Percentiles rank a stretch among this genome's conserved stretches.
These are phyloP conservation scores for Drosophila kambysellisi DNA, from an alignment of 2,888 invertebrate genomes.

Conservation along the genomic window DNA sequence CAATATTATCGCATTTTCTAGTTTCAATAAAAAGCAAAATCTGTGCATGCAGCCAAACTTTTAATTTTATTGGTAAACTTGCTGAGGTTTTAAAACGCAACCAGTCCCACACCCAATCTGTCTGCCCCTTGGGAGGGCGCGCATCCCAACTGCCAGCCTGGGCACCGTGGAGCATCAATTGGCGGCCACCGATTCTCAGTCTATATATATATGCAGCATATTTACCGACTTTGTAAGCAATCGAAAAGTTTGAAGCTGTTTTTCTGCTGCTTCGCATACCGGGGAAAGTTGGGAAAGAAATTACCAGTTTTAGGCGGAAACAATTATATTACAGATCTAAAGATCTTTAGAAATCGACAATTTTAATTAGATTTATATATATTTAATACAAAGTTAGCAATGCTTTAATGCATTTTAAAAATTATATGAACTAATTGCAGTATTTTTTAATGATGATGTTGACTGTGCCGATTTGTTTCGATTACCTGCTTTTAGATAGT, in stretches of 20 bases:
- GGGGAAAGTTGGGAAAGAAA: slow-evolving; percentile 6
- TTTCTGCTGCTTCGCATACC: slow-evolving; percentile 7
- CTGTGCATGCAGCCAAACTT: slow-evolving; percentile 74
- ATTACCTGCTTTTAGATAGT: background rate
- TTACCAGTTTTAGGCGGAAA: slow-evolving; percentile 28
- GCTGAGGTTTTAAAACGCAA: slow-evolving; percentile 50
- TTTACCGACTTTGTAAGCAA: slow-evolving; percentile 31
- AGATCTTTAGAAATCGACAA: background rate
- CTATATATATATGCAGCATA: background rate
- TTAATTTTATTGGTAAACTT: slow-evolving; percentile 81
- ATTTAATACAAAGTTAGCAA: background rate
- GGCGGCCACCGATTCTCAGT: slow-evolving; percentile 10
- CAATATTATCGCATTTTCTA: slow-evolving; percentile 67
- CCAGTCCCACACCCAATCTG: background rate
- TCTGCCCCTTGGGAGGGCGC: slow-evolving; percentile 26
- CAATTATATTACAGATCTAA: slow-evolving; percentile 12
- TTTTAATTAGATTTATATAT: background rate
- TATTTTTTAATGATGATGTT: background rate
- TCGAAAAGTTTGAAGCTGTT: slow-evolving; percentile 52
- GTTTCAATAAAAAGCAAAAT: slow-evolving; percentile 76
- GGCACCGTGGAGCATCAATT: slow-evolving; percentile 24
- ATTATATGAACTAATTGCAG: too few species aligned
- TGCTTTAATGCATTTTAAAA: background rate
- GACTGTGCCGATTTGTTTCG: background rate
- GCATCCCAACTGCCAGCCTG: slow-evolving; percentile 5